Percentiles rank a stretch among this genome's conserved stretches.
Conservation (phyloP, 2,113 vertebrate genomes). For the Papio anubis region DNA sequence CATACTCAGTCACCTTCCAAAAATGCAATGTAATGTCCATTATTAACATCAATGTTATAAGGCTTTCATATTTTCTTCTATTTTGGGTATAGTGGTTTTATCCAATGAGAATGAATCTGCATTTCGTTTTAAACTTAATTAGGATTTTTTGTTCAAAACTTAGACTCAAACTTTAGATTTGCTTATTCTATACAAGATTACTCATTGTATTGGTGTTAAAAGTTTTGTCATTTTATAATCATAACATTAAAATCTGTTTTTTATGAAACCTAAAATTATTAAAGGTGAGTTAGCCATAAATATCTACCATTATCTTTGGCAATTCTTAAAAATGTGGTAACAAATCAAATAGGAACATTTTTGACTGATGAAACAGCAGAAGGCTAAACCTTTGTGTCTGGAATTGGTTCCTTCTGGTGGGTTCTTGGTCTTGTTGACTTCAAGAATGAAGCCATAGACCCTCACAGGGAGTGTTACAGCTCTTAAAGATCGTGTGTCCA, state of each 20-base stretch:
- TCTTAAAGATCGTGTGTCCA: too few relatives aligned
- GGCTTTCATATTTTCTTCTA: background rate
- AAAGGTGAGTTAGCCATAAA: background rate
- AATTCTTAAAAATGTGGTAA: background rate
- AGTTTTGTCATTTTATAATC: background rate
- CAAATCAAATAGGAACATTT: background rate
- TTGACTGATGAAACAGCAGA: background rate
- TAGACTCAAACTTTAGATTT: background rate
- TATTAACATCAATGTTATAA: background rate
- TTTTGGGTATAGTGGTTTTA: background rate
- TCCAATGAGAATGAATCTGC: background rate
- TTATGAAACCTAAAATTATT: background rate
- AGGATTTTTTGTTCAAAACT: background rate
- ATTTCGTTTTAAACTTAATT: background rate
- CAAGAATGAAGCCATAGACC: too few relatives aligned
- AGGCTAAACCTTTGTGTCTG: background rate
- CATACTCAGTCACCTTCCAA: background rate
- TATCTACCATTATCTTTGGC: background rate
- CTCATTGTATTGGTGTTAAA: background rate
- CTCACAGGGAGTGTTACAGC: too few relatives aligned
- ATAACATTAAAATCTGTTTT: background rate
- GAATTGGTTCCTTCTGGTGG: too few relatives aligned
- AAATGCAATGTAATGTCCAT: background rate
- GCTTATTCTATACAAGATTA: background rate
- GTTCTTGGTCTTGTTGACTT: too few relatives aligned